Evolutionary conservation across 2,797 vertebrate genomes (phyloP).

Genomic region (Sebastes hopkinsi): DNA sequence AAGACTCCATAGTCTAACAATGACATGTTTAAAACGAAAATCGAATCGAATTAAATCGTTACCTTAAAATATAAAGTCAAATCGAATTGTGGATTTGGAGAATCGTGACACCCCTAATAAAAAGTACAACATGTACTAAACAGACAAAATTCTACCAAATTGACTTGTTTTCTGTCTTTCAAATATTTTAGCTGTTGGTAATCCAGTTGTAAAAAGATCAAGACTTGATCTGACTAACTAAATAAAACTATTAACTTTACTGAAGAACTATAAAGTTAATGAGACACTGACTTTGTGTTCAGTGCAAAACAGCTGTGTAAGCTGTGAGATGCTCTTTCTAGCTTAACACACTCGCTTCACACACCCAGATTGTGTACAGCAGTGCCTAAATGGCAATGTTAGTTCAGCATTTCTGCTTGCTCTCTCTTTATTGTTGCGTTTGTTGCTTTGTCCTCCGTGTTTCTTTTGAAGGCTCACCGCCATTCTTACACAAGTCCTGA

Average conservation of each 20-base stretch:
- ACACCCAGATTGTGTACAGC: not conserved
- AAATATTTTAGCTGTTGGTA: not conserved
- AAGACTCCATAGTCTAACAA: too few relatives aligned
- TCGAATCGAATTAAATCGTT: rapidly evolving
- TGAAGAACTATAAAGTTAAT: not conserved
- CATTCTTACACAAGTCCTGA: not conserved
- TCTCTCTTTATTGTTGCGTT: not conserved
- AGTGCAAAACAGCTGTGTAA: not conserved
- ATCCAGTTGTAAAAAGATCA: not conserved
- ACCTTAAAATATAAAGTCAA: too few relatives aligned
- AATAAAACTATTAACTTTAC: not conserved
- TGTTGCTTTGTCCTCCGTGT: not conserved
- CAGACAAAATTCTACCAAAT: not conserved
- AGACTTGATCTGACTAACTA: not conserved
- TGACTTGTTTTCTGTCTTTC: not conserved
- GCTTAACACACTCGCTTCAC: not conserved
- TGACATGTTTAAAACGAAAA: too few relatives aligned
- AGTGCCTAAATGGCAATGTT: not conserved
- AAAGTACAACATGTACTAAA: not conserved
- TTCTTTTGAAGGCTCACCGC: not conserved
- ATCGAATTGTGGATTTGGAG: too few relatives aligned
- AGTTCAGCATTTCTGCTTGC: not conserved
- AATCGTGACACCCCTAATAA: too few relatives aligned
- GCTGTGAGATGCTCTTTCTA: not conserved
- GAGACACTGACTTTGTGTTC: not conserved